phyloP scores from a whole-genome alignment of 1,140 invertebrate species.

The Gonatopus flavifemur region DNA sequence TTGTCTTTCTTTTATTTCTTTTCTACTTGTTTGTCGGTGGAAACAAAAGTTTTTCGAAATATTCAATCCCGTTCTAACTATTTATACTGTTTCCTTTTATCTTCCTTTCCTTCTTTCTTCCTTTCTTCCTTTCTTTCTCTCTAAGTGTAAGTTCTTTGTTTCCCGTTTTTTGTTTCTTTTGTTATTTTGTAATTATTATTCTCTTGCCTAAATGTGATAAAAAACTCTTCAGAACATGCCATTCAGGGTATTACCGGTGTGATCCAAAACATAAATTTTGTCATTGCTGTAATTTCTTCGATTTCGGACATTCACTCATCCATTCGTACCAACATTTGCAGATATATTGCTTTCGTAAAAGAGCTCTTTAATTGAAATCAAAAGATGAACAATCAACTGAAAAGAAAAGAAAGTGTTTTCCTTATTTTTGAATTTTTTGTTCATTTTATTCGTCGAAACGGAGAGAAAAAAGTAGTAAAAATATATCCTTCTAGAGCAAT shows the following conservation, averaged over 20 bases:
- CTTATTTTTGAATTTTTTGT: no score
- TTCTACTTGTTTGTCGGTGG: no score
- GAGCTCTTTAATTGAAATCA: constrained; percentile 9
- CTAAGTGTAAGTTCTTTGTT: no score
- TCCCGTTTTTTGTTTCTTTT: constrained; percentile 22
- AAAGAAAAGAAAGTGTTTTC: constrained; percentile 9
- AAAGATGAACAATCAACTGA: constrained; percentile 1
- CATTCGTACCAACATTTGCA: constrained; percentile 33
- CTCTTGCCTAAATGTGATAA: constrained; percentile 23
- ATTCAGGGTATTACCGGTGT: constrained; percentile 61
- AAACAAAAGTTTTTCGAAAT: constrained; percentile 52
- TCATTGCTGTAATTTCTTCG: constrained; percentile 31
- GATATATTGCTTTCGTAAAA: constrained; percentile 18
- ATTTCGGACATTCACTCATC: constrained; percentile 41
- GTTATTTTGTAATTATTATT: constrained; percentile 21
- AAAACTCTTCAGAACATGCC: constrained; percentile 49
- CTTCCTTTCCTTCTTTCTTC: neutral
- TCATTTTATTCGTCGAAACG: no score
- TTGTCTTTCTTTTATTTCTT: no score
- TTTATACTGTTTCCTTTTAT: constrained; percentile 10
- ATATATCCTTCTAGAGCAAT: constrained; percentile 21
- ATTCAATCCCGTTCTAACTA: constrained; percentile 29
- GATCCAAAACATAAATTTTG: constrained; percentile 58
- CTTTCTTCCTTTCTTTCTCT: constrained; percentile 13
- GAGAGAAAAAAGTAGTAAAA: constrained; percentile 11